Percentiles rank a stretch among this genome's conserved stretches.
phyloP scores from a whole-genome alignment of 2,888 invertebrate species.

The Beris chalybata region DNA sequence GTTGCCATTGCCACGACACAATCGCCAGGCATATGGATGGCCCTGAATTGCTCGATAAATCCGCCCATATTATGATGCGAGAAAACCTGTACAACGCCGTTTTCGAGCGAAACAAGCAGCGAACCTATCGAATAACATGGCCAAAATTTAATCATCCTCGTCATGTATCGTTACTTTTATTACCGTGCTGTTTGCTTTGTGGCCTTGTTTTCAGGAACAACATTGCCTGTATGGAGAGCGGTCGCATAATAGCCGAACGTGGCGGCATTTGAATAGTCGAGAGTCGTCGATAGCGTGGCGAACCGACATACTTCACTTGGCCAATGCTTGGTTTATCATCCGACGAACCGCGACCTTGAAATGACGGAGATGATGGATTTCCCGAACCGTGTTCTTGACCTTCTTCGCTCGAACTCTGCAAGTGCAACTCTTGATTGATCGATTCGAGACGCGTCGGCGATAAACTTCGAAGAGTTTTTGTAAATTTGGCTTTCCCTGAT shows the following conservation, averaged over 20 bases:
- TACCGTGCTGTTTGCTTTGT: conserved; percentile 57
- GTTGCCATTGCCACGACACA: conserved; percentile 66
- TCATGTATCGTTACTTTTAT: background rate
- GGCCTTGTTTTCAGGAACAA: conserved; percentile 67
- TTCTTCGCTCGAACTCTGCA: background rate
- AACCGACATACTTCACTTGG: background rate
- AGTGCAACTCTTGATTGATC: too few relatives aligned
- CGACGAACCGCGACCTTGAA: too few relatives aligned
- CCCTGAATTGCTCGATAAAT: conserved; percentile 69
- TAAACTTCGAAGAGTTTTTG: background rate
- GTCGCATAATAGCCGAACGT: conserved; percentile 50
- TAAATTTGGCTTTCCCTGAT: conserved; percentile 9
- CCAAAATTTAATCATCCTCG: background rate
- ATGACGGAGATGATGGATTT: too few relatives aligned
- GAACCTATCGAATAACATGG: conserved; percentile 58
- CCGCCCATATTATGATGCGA: conserved; percentile 77
- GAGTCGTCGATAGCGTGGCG: conserved; percentile 48
- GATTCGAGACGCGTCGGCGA: background rate
- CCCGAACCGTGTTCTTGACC: background rate
- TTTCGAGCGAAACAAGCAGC: conserved; percentile 71
- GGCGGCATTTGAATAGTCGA: conserved; percentile 57
- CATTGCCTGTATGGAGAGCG: conserved; percentile 61
- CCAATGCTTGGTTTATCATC: background rate
- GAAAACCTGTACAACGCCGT: conserved; percentile 78
- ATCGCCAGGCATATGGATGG: conserved; percentile 68